Percentiles rank a stretch among this genome's conserved stretches.
Conservation (phyloP, 2,797 vertebrate genomes). For the Discoglossus pictus region DNA sequence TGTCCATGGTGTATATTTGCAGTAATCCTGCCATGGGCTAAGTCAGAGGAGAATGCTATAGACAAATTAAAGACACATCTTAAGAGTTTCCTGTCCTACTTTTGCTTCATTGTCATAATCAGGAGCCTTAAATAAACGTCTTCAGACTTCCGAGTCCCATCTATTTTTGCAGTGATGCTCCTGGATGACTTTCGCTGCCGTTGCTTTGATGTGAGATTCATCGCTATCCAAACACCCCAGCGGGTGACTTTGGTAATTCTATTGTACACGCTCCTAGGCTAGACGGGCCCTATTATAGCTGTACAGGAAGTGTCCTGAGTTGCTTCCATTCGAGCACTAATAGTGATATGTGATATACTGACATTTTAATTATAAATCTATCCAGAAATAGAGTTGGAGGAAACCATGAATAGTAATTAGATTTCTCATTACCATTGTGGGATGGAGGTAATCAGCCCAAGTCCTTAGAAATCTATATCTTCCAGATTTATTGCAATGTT, state of each 20-base stretch:
- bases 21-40: too few species aligned
- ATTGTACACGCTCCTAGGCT: neutral
- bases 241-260: neutral
- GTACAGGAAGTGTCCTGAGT: neutral
- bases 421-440: constrained; percentile 21
- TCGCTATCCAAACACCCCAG: neutral
- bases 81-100: too few species aligned
- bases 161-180: too few species aligned
- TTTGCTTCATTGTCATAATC: too few species aligned
- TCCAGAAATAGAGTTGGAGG: constrained; percentile 24
- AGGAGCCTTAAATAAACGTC: too few species aligned
- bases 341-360: constrained; percentile 19
- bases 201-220: constrained; percentile 7
- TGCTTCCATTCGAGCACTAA: constrained; percentile 13
- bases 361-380: constrained; percentile 44
- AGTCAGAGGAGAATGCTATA: too few species aligned
- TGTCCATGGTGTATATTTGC: too few species aligned
- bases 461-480: constrained; percentile 15
- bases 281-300: too few species aligned
- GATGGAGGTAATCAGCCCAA: neutral
- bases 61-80: too few species aligned
- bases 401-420: constrained; percentile 17
- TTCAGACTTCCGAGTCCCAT: too few species aligned
- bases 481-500: too few species aligned
- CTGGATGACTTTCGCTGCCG: too few species aligned